Evolutionary conservation across 2,113 vertebrate species (phyloP).

Genomic region (Tautogolabrus adspersus): DNA sequence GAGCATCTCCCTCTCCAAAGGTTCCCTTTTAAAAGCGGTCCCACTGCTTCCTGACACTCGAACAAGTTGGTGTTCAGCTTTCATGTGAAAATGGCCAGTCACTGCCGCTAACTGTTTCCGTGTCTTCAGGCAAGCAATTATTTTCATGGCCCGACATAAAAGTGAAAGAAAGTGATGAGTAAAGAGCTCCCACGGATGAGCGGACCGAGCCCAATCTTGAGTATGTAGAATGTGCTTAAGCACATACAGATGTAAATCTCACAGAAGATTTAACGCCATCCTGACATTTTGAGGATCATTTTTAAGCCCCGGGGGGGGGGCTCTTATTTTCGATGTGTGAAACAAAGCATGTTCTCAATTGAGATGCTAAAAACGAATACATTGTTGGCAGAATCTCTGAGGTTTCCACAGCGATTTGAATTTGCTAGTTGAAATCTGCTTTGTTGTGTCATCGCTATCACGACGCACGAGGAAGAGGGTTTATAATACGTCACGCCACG

Average conservation of each 20-base stretch:
- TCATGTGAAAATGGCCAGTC: slow-evolving; percentile 40
- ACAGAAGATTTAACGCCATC: background rate
- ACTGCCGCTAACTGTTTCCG: slow-evolving; percentile 13
- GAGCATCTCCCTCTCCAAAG: slow-evolving; percentile 3
- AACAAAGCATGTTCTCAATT: background rate
- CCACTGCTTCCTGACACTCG: slow-evolving; percentile 19
- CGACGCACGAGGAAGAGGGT: background rate
- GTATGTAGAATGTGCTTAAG: background rate
- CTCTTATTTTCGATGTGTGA: background rate
- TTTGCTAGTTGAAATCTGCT: background rate
- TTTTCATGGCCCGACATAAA: slow-evolving; percentile 43
- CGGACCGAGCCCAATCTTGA: slow-evolving; percentile 5
- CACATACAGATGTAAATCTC: background rate
- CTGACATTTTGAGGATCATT: background rate
- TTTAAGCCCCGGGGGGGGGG: too few relatives aligned
- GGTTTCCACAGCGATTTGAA: background rate
- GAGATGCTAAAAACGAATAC: background rate
- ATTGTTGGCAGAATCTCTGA: background rate
- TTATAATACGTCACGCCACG: background rate
- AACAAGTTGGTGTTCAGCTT: slow-evolving; percentile 29
- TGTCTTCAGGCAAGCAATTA: slow-evolving; percentile 44
- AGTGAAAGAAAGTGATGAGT: slow-evolving; percentile 12
- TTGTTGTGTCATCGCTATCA: too few relatives aligned
- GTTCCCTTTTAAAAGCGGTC: slow-evolving; percentile 5
- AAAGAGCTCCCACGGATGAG: background rate